Evolutionary conservation across 2,888 invertebrate species (phyloP), one percentile per base, ranked within the genome.

Genomic region (Chloroclystis v-ata): DNA sequence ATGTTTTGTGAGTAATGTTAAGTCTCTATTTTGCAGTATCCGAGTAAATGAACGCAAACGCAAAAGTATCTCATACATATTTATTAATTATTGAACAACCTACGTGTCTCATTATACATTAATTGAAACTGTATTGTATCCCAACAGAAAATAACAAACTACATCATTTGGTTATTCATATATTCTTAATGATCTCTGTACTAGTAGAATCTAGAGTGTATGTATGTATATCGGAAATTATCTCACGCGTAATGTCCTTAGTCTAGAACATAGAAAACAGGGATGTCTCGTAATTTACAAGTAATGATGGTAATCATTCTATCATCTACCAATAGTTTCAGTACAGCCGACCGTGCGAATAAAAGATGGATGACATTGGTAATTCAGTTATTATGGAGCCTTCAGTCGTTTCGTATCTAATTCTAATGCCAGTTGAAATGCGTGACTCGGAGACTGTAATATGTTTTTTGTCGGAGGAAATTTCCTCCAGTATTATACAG

Each of bases 241-340:
- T 43, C 76, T 75, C 78, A 76, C 74, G 69, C 70, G 65, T 76
- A 71, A 72, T 80, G 66, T 70, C 68, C 67, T 63, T 63, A 59
- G 2, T n/a, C 16, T 1, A 2, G 10, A 33, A n/a, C 14, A 33
- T 2, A 6, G 60, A 58, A n/a, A 63, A 54, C 59, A 60, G 54
- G 56, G 63, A 72, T 69, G 68, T 65, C 73, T 67, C 65, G 77
- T 80, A 80, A 83, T 83, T 80, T 72, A 52, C 64, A 51, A 50
- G 69, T 83, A 86, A 85, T 85, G 82, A 82, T 72, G 66, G 84
- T 77, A 84, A 86, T 86, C 82, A 85, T 85, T 82, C 81, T 75
- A 81, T 78, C 82, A 82, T 85, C 82, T 74, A 72, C 78, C 81
- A 75, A 79, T 82, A 50, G 33, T 35, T 35, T 35, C 48, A 28